Evolutionary conservation across 1,140 invertebrate species (phyloP).

Genomic region (Pseudachorutes palmiensis): DNA sequence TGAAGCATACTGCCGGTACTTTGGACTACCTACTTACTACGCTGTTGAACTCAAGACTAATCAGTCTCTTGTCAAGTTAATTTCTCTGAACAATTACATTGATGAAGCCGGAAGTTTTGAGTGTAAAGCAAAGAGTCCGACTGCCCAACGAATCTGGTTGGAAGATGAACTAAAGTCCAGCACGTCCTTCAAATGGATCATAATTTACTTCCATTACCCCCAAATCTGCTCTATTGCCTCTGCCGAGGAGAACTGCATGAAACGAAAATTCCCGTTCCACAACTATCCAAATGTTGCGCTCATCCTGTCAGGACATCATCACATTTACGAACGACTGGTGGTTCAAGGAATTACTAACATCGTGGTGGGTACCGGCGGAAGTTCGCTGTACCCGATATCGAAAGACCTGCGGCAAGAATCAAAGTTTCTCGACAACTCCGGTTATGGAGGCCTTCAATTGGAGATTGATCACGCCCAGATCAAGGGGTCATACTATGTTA

Average conservation of each 20-base stretch:
- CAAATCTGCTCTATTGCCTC: conserved; percentile 6
- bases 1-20: not conserved
- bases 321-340: conserved; percentile 11
- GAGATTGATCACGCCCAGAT: too few relatives aligned
- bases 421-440: too few relatives aligned
- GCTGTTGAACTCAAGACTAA: not conserved
- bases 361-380: conserved; percentile 5
- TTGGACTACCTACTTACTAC: conserved; percentile 8
- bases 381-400: too few relatives aligned
- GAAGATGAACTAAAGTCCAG: not conserved
- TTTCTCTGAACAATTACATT: conserved; percentile 12
- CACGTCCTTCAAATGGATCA: not conserved
- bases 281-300: conserved; percentile 8
- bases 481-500: too few relatives aligned
- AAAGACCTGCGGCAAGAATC: too few relatives aligned
- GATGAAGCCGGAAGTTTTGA: conserved; percentile 9
- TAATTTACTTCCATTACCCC: conserved; percentile 9
- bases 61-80: conserved; percentile 1
- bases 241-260: not conserved
- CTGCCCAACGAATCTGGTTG: not conserved
- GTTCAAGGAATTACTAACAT: conserved; percentile 8
- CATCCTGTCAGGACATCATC: conserved; percentile 1
- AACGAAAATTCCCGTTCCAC: conserved; percentile 2
- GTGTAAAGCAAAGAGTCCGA: not conserved
- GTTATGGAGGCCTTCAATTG: too few relatives aligned